These are phyloP conservation scores for Anseranas semipalmata DNA, from an alignment of 2,113 vertebrate species.

Conservation along the genomic window DNA sequence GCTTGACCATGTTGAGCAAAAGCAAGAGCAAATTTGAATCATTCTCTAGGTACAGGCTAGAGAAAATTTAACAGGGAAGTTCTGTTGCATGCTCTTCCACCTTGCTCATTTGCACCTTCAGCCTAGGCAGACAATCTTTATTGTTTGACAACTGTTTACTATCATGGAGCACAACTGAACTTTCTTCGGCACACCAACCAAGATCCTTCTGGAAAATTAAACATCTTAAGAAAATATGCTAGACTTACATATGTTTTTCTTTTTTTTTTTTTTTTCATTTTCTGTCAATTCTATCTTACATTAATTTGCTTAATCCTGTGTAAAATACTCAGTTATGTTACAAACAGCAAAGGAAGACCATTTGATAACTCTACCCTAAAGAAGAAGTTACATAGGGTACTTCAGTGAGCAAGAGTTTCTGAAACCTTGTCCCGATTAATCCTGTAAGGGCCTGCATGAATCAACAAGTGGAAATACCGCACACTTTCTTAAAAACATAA, in stretches of 20 bases:
- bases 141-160: background rate
- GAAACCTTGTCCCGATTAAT: background rate
- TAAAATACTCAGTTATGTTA: accelerated
- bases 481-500: background rate
- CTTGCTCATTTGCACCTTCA: background rate
- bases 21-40: background rate
- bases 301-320: background rate
- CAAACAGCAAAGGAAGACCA: background rate
- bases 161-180: background rate
- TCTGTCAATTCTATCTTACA: background rate
- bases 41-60: background rate
- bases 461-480: background rate
- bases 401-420: background rate
- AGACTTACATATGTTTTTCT: background rate
- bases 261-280: background rate
- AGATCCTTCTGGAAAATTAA: background rate
- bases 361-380: background rate
- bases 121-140: background rate
- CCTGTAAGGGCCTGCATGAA: background rate
- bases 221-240: background rate
- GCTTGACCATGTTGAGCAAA: background rate
- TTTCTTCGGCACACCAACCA: background rate
- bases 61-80: background rate
- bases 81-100: background rate
- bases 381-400: background rate